A percentile compares a stretch with the other conserved stretches of the same genome.
phyloP scores from a whole-genome alignment of 2,797 vertebrate species.

The Meriones psammophilus region DNA sequence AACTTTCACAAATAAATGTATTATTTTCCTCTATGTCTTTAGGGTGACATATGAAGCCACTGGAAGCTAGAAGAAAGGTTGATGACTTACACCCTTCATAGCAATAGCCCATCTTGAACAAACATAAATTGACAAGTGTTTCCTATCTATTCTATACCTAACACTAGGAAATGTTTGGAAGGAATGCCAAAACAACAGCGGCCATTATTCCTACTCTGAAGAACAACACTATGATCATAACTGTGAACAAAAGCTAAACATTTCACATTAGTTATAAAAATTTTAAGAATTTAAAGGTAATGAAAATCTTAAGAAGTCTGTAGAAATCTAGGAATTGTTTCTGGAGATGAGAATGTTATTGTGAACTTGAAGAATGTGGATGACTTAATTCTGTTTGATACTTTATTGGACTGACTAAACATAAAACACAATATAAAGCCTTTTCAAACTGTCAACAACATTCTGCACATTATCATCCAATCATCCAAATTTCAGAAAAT shows the following conservation, averaged over 20 bases:
- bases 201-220: not conserved
- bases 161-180: not conserved
- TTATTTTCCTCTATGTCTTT: not conserved
- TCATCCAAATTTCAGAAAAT: not conserved
- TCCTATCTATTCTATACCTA: not conserved
- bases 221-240: not conserved
- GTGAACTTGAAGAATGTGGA: not conserved
- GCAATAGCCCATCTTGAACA: not conserved
- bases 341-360: not conserved
- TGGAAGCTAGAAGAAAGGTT: not conserved
- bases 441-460: not conserved
- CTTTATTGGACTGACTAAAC: not conserved
- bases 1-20: not conserved
- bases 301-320: not conserved
- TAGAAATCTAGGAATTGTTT: not conserved
- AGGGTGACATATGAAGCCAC: not conserved
- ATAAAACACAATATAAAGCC: not conserved
- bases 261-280: not conserved
- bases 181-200: not conserved
- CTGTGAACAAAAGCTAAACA: not conserved
- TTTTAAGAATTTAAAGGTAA: slow-evolving; percentile 43
- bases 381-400: not conserved
- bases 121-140: not conserved
- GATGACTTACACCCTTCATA: not conserved
- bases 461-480: not conserved